A percentile compares a stretch with the other conserved stretches of the same genome.
Evolutionary conservation across 2,113 vertebrate genomes (phyloP).

Genomic region (Lophotis ruficrista): DNA sequence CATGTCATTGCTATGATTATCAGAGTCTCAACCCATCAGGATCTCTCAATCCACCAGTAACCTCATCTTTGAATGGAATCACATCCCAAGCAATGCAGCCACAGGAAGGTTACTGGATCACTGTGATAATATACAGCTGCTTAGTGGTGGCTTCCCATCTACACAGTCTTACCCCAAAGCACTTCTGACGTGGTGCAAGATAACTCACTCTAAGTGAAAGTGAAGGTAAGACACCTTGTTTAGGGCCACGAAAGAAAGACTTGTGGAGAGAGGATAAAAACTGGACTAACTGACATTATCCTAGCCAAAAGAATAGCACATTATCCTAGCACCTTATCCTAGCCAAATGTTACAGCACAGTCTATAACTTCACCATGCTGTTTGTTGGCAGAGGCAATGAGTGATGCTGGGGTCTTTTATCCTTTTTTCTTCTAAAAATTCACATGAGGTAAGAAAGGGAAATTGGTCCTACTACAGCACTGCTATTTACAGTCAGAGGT

Average conservation of each 20-base stretch:
- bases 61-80: background rate
- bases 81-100: background rate
- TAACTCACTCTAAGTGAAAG: background rate
- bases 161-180: background rate
- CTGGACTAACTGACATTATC: background rate
- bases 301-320: background rate
- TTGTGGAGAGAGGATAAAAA: background rate
- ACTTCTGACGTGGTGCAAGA: background rate
- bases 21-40: background rate
- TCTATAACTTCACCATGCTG: accelerated
- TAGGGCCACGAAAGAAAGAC: background rate
- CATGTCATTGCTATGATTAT: background rate
- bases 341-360: background rate
- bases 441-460: background rate
- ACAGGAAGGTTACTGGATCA: background rate
- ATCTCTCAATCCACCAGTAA: background rate
- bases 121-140: background rate
- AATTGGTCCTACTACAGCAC: background rate
- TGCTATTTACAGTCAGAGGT: background rate
- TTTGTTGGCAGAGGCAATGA: background rate
- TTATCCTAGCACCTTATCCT: too few relatives aligned
- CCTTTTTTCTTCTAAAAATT: background rate
- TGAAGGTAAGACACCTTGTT: background rate
- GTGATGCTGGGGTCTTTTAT: background rate
- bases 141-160: background rate